Conservation (phyloP, 1,140 invertebrate genomes). For the Planococcus citri region DNA sequence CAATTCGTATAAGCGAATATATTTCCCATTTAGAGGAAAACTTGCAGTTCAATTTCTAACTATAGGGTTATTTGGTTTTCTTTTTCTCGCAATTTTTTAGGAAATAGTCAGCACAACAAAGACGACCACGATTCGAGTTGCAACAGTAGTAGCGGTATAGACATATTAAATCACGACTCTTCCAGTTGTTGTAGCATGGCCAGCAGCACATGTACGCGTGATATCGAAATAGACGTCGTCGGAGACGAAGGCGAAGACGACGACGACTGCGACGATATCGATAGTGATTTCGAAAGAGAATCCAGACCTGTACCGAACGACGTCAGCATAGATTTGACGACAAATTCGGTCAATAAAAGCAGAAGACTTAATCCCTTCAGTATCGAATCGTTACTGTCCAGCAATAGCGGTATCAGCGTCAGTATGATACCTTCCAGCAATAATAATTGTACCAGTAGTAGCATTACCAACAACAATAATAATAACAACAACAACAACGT, state of each 20-base stretch:
- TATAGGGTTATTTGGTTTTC: neutral
- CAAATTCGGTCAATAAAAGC: constrained; percentile 38
- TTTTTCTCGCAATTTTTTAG: neutral
- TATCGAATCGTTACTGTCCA: constrained; percentile 63
- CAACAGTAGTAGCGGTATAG: constrained; percentile 24
- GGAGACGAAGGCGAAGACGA: constrained; percentile 39
- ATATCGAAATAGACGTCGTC: constrained; percentile 63
- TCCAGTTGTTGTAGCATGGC: constrained; percentile 29
- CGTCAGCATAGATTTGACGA: constrained; percentile 31
- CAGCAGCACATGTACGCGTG: constrained; percentile 33
- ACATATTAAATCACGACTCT: constrained; percentile 26
- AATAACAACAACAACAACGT: neutral
- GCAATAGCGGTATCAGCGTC: constrained; percentile 32
- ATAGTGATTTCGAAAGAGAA: constrained; percentile 34
- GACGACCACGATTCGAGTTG: constrained; percentile 55
- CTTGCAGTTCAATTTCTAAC: neutral
- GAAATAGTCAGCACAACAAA: constrained; percentile 42
- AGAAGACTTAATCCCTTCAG: constrained; percentile 63
- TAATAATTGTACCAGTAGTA: neutral
- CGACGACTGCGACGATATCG: constrained; percentile 25
- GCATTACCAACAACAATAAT: neutral
- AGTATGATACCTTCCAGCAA: neutral
- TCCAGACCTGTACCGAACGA: constrained; percentile 46
- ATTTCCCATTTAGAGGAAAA: constrained; percentile 28
- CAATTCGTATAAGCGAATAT: constrained; percentile 29